A percentile compares a stretch with the other conserved stretches of the same genome.
Conservation (phyloP, 2,888 invertebrate species). For the Tridacna crocea region DNA sequence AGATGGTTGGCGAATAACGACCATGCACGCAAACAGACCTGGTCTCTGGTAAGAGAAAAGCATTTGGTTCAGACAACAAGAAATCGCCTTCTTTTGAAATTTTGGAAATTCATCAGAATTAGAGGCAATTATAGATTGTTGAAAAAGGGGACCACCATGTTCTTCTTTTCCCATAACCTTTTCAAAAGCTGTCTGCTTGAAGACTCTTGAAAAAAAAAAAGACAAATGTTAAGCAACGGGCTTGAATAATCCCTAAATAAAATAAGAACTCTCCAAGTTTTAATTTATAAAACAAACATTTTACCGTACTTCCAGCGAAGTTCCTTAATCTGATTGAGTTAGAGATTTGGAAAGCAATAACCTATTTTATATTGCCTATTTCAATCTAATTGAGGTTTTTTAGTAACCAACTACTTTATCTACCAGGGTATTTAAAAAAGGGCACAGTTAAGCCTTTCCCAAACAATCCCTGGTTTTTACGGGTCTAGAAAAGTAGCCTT, state of each 20-base stretch:
- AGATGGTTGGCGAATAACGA: too few species aligned
- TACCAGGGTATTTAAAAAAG: neutral
- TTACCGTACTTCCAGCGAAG: neutral
- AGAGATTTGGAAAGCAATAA: conserved; percentile 14
- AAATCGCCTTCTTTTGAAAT: too few species aligned
- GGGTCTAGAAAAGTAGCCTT: too few species aligned
- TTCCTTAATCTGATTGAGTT: conserved; percentile 18
- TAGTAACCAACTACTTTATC: conserved; percentile 5
- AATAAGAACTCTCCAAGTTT: neutral
- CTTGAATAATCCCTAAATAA: neutral
- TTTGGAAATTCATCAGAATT: too few species aligned
- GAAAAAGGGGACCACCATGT: neutral
- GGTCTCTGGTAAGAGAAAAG: too few species aligned
- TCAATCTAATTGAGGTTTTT: conserved; percentile 17
- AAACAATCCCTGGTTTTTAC: too few species aligned
- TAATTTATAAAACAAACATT: conserved; percentile 23
- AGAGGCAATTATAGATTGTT: too few species aligned
- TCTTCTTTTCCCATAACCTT: neutral
- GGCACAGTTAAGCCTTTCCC: too few species aligned
- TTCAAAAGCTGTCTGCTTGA: neutral
- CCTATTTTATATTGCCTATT: conserved; percentile 19
- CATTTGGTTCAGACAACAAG: too few species aligned
- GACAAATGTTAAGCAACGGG: neutral
- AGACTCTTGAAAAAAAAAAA: neutral
- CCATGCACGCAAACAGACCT: too few species aligned